Conservation (phyloP, 2,113 vertebrate species). For the Athene noctua region DNA sequence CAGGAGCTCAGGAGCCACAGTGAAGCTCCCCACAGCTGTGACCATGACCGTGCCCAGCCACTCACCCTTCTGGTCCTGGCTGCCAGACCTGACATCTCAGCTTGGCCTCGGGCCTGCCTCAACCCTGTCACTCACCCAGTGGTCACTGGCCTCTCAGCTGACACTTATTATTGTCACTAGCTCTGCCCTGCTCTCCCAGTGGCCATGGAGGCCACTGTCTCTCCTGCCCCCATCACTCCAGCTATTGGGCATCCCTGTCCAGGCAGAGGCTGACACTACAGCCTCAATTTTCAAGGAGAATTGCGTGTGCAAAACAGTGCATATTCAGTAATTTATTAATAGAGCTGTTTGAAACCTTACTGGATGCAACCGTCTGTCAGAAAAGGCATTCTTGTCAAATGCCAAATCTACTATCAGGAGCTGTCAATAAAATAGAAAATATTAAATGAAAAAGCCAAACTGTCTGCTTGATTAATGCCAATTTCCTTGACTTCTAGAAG, state of each 20-base stretch:
- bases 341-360: not conserved
- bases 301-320: not conserved
- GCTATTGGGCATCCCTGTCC: not conserved
- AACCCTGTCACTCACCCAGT: not conserved
- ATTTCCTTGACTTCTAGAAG: not conserved
- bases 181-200: not conserved
- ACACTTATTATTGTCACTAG: not conserved
- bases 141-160: not conserved
- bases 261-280: not conserved
- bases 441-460: not conserved
- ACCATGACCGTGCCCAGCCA: accelerated
- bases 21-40: not conserved
- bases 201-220: not conserved
- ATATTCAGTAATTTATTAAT: not conserved
- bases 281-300: not conserved
- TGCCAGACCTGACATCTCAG: accelerated
- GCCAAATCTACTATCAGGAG: not conserved
- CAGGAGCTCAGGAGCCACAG: not conserved
- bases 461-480: not conserved
- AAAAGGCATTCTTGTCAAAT: not conserved
- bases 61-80: not conserved
- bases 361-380: not conserved
- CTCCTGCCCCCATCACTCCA: not conserved
- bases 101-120: not conserved
- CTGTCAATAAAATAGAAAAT: not conserved